Conservation (phyloP, 2,797 vertebrate species). For the Semaprochilodus insignis region DNA sequence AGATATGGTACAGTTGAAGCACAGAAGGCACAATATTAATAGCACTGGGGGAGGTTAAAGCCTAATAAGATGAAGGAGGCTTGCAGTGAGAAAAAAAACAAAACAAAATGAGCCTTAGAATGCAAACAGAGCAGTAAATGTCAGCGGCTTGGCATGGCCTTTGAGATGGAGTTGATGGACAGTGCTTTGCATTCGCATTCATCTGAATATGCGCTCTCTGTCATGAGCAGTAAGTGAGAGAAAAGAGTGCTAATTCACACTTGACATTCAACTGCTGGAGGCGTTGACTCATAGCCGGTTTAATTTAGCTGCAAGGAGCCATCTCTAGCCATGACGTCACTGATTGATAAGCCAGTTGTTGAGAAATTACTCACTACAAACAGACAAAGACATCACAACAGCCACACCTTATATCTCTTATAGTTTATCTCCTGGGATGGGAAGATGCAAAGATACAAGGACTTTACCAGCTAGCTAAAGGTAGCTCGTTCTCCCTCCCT, state of each 20-base stretch:
- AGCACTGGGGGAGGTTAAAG: neutral
- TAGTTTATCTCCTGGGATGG: neutral
- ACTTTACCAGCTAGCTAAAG: too few species aligned
- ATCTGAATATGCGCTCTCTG: constrained; percentile 12
- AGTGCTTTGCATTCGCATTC: neutral
- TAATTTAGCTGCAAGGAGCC: constrained; percentile 12
- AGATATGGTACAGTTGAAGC: neutral
- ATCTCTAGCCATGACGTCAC: constrained; percentile 23
- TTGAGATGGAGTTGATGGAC: constrained; percentile 3
- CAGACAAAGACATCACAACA: neutral
- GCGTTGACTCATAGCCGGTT: constrained; percentile 48
- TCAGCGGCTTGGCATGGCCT: constrained; percentile 17
- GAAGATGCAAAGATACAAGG: neutral
- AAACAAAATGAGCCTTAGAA: neutral
- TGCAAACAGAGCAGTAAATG: neutral
- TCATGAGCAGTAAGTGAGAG: neutral
- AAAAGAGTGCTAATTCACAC: constrained; percentile 44
- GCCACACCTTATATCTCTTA: neutral
- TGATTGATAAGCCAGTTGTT: constrained; percentile 26
- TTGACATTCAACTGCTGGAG: constrained; percentile 48
- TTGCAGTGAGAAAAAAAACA: too few species aligned
- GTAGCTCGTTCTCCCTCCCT: too few species aligned
- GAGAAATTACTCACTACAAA: constrained; percentile 50
- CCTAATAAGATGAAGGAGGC: neutral
- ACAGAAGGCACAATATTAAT: neutral